These are phyloP conservation scores for Bombus ignitus DNA, from an alignment of 1,140 invertebrate genomes.

Conservation along the genomic window DNA sequence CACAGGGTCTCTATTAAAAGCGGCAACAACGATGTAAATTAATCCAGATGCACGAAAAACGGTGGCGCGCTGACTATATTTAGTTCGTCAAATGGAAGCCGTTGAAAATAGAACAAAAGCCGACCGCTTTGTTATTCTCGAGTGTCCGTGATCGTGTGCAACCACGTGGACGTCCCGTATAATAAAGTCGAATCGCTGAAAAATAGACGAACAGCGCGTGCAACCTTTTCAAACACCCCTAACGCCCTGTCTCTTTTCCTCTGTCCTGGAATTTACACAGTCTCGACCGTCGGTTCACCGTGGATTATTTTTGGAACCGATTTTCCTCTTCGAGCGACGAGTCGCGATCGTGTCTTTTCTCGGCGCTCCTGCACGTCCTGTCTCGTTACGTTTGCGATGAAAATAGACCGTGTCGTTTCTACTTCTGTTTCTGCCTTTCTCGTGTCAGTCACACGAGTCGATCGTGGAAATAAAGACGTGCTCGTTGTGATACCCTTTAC, in stretches of 20 bases:
- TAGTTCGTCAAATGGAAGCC: slow-evolving; percentile 32
- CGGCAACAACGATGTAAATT: slow-evolving; percentile 30
- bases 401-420: slow-evolving; percentile 16
- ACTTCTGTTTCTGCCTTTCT: not conserved
- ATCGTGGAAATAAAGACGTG: not conserved
- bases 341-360: not conserved
- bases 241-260: not conserved
- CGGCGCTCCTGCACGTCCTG: not conserved
- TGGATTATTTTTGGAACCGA: slow-evolving; percentile 9
- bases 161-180: not conserved
- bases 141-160: slow-evolving; percentile 30
- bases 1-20: slow-evolving; percentile 19
- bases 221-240: not conserved
- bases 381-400: not conserved
- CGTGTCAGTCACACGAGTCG: not conserved
- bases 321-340: not conserved
- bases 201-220: not conserved
- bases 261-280: not conserved
- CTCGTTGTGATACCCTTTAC: not conserved
- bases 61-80: slow-evolving; percentile 20
- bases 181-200: slow-evolving; percentile 10
- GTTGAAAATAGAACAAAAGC: slow-evolving; percentile 44
- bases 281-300: not conserved
- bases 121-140: slow-evolving; percentile 28
- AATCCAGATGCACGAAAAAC: slow-evolving; percentile 38